Conservation (phyloP, 2,797 vertebrate species). For the Gila robusta region DNA sequence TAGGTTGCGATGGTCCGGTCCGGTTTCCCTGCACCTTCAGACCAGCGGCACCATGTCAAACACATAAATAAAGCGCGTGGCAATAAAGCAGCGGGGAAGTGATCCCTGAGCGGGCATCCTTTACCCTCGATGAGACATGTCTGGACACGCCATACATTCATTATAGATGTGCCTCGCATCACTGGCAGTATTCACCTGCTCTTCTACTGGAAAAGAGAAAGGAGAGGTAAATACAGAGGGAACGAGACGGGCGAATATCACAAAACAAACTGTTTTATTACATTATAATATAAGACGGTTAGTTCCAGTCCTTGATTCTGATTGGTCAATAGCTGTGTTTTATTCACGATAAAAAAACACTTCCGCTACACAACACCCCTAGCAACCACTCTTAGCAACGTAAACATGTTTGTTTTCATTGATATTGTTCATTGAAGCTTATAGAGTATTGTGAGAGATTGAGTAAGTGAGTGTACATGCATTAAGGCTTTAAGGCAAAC, state of each 20-base stretch:
- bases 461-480: no score
- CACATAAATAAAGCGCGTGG: constrained; percentile 58
- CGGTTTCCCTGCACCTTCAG: neutral
- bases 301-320: no score
- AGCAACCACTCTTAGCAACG: no score
- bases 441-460: no score
- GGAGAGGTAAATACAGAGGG: neutral
- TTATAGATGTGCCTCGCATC: constrained; percentile 72
- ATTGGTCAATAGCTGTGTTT: no score
- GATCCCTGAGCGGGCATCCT: constrained; percentile 67
- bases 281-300: neutral
- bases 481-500: no score
- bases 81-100: constrained; percentile 52
- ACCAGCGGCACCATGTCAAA: constrained; percentile 51
- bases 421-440: no score
- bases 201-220: constrained; percentile 54
- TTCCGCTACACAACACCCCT: no score
- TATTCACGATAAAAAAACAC: no score
- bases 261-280: neutral
- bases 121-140: constrained; percentile 71
- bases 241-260: neutral
- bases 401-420: no score
- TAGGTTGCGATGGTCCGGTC: neutral
- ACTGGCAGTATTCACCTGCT: constrained; percentile 71
- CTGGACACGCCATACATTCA: constrained; percentile 68